Conservation (phyloP, 2,888 invertebrate genomes). For the Caenorhabditis sp. region DNA sequence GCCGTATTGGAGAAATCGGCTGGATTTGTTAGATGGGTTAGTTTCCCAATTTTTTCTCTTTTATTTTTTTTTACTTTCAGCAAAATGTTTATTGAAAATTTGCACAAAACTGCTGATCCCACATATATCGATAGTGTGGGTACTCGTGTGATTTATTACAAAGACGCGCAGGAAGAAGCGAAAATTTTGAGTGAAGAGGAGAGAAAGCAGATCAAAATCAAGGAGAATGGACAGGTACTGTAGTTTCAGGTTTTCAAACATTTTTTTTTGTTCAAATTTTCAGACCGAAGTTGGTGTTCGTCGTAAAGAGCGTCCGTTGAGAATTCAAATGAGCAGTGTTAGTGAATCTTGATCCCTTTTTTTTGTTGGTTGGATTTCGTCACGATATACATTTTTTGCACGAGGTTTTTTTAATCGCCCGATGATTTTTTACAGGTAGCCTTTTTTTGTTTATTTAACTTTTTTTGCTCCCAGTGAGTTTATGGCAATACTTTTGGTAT, state of each 20-base stretch:
- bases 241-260: too few relatives aligned
- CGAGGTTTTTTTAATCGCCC: constrained; percentile 4
- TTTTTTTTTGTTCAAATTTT: too few relatives aligned
- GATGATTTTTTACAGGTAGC: constrained; percentile 25
- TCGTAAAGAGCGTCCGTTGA: constrained; percentile 58
- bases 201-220: constrained; percentile 55
- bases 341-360: constrained; percentile 49
- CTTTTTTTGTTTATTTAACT: not conserved
- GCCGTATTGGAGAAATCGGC: constrained; percentile 45
- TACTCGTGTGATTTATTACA: constrained; percentile 46
- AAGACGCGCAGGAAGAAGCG: constrained; percentile 48
- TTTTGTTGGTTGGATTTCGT: too few relatives aligned
- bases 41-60: constrained; percentile 3
- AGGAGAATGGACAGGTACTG: constrained; percentile 37
- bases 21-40: constrained; percentile 49
- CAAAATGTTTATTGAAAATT: constrained; percentile 17
- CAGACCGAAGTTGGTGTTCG: constrained; percentile 23
- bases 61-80: constrained; percentile 7
- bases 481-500: not conserved
- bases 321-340: constrained; percentile 63
- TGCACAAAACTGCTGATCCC: not conserved
- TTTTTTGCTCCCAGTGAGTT: not conserved
- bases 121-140: constrained; percentile 17
- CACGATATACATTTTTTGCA: constrained; percentile 16
- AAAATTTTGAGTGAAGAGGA: constrained; percentile 59